A percentile compares a stretch with the other conserved stretches of the same genome.
These are phyloP conservation scores for Sebastes aleutianus DNA, from an alignment of 2,797 vertebrate species.

Conservation along the genomic window DNA sequence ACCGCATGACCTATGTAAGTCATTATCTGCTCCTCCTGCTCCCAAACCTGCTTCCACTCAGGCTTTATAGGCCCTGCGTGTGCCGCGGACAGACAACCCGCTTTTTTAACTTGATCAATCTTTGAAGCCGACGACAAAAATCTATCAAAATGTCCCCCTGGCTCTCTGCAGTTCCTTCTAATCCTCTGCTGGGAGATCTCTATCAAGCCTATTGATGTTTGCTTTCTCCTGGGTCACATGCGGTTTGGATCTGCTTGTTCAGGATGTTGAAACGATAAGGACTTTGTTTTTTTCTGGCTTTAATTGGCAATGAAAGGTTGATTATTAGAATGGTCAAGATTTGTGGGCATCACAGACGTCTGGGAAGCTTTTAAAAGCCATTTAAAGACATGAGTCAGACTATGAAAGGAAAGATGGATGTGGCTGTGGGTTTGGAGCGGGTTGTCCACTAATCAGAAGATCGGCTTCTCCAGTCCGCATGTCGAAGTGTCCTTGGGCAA, in stretches of 20 bases:
- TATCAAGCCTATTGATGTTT: slow-evolving; percentile 76
- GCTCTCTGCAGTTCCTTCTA: slow-evolving; percentile 68
- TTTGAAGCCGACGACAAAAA: slow-evolving; percentile 71
- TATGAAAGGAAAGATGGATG: background rate
- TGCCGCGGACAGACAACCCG: slow-evolving; percentile 62
- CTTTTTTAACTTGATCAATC: slow-evolving; percentile 77
- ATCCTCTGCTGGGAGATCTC: slow-evolving; percentile 75
- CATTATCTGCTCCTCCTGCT: slow-evolving; percentile 72
- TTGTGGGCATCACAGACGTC: slow-evolving; percentile 33
- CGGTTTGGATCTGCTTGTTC: slow-evolving; percentile 74
- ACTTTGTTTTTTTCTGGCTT: slow-evolving; percentile 56
- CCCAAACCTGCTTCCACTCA: slow-evolving; percentile 81
- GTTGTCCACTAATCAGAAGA: background rate
- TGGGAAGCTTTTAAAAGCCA: slow-evolving; percentile 38
- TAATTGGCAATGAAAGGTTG: slow-evolving; percentile 65
- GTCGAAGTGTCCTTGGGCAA: background rate
- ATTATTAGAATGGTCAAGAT: slow-evolving; percentile 58
- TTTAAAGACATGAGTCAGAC: slow-evolving; percentile 7
- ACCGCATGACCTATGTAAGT: slow-evolving; percentile 75
- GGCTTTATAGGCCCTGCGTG: slow-evolving; percentile 64
- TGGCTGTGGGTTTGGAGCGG: background rate
- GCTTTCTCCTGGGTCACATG: slow-evolving; percentile 70
- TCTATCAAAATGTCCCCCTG: slow-evolving; percentile 71
- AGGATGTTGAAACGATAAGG: slow-evolving; percentile 64
- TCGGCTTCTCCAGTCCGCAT: background rate